Evolutionary conservation across 1,140 invertebrate genomes (phyloP), one percentile per base, ranked within the genome.

Genomic region (Drosophila aff.): DNA sequence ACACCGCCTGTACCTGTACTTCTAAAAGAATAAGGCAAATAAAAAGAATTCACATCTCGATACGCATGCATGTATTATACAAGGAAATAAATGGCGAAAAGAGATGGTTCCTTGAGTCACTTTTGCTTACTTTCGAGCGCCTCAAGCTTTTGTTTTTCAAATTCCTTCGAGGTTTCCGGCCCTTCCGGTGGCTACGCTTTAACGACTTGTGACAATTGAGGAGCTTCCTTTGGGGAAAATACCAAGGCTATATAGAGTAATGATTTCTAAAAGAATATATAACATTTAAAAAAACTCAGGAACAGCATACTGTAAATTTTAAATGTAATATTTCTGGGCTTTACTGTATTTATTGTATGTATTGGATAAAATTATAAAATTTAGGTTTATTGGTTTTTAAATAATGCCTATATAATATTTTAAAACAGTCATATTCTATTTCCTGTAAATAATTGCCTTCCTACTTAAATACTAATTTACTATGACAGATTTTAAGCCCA

Each of bases 1-100:
- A 67, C 61, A 76, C 52, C 61, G 67, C 47, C 63, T 69, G 53
- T 26, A 67, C 52, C 63, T 68, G 52, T 40, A 57, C 36, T 26
- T 40, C 15, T 40, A 28, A 23, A 41, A 5, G 64, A 40, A 63
- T 31, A 74, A 50, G 23, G 33, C 18, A 74, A 71, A 74, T 75
- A 62, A 75, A 75, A 74, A 74, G 47, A 71, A 61, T 73, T 53
- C 55, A 55, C 67, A 71, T 71, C 50, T 59, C 71, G 47, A 38
- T 38, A 59, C 52, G 47, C 44, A 47, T 52, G 46, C 46, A 53
- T 28, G 52, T 43, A 28, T 36, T 41, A 38, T 50, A 49, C 41
- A 53, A 16, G 36, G 8, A 49, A 58, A 84, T 50, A 57, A 65
- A 67, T 60, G 36, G 63, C 11, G 15, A 69, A 71, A 79, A 46